Evolutionary conservation across 2,888 invertebrate species (phyloP), one percentile per base, ranked within the genome.

Genomic region (Sarcophaga variegata): DNA sequence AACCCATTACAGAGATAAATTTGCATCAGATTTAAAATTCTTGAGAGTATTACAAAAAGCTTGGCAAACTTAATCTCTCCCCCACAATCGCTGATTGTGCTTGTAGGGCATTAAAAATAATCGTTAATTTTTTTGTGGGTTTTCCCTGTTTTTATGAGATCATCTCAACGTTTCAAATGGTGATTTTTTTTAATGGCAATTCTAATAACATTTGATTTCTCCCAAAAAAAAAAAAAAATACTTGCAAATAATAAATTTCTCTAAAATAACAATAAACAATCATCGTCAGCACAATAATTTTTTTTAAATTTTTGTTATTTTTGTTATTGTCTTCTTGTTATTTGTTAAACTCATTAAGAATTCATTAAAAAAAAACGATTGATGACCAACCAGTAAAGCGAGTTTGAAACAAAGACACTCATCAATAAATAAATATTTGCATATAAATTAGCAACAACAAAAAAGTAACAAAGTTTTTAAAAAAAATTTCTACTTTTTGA

Each of bases 261-360:
- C 54, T 54, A 54, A 17, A 17, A 54, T 4, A 14, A 54, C 4
- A 12, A 54, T 14, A 14, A 54, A 54, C 12, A 54, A 17, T 54
- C 17, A 12, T 3, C 14, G 14, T 14, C 11, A 14, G 14, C 54
- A 54, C 3, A 54, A 54, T 54, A 54, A 49, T 49, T 54, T 54
- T 54, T 11, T 54, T 54, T 54, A 2, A 4, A 14, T 17, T 54
- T 27, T 27, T 27, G 4, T 27, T 37, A 1, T 37, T 10, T 37
- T 37, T 8, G 37, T 10, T 37, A 1, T 37, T 10, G 37, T 37
- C 6, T 0, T 37, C 37, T 54, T 54, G 17, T 49, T 64, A 63
- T 59, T 69, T 75, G 27, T 70, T 70, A 6, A 70, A 62, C 45
- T 85, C 76, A 85, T 81, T 80, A 80, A 66, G 22, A 80, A 84